Conservation (phyloP, 2,797 vertebrate genomes). For the Danio tinwini region DNA sequence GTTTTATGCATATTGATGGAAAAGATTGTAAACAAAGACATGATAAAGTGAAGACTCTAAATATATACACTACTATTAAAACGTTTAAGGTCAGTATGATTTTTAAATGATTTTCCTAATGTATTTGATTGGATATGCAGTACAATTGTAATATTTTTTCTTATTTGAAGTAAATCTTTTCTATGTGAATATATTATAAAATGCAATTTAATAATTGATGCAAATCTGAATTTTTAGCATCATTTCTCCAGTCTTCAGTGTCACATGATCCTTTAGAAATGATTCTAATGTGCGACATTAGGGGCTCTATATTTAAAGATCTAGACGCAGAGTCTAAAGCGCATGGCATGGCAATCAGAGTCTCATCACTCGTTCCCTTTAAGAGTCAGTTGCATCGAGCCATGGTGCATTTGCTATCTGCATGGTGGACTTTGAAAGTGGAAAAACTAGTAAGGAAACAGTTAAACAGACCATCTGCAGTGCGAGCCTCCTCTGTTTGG, state of each 20-base stretch:
- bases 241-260: background rate
- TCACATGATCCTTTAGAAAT: background rate
- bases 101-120: background rate
- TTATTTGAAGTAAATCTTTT: background rate
- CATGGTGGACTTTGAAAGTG: too few relatives aligned
- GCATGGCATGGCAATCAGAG: too few relatives aligned
- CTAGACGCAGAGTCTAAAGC: too few relatives aligned
- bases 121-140: background rate
- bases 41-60: background rate
- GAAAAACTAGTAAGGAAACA: too few relatives aligned
- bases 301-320: too few relatives aligned
- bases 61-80: background rate
- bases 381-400: too few relatives aligned
- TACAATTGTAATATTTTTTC: background rate
- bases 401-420: too few relatives aligned
- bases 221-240: background rate
- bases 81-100: background rate
- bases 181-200: background rate
- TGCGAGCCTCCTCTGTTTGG: too few relatives aligned
- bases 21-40: background rate
- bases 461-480: too few relatives aligned
- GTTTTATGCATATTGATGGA: background rate
- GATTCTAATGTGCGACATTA: background rate
- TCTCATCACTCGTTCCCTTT: too few relatives aligned
- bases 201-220: too few relatives aligned